phyloP scores from a whole-genome alignment of 2,888 invertebrate genomes.

The Leptinotarsa rubiginosa region DNA sequence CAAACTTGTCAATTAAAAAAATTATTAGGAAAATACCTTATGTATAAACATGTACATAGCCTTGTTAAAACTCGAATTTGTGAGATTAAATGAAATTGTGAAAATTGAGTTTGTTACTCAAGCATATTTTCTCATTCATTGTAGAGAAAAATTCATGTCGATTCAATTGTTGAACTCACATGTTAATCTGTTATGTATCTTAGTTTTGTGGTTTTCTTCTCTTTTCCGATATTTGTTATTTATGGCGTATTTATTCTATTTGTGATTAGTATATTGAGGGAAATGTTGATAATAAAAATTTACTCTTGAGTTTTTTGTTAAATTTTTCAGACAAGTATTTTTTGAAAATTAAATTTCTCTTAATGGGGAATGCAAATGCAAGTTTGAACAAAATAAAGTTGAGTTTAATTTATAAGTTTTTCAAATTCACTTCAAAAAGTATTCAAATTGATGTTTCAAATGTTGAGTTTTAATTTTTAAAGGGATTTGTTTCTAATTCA shows the following conservation, averaged over 20 bases:
- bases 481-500: too few species aligned
- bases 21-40: neutral
- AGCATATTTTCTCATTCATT: neutral
- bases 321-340: neutral
- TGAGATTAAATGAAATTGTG: neutral
- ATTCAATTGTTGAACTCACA: neutral
- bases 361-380: too few species aligned
- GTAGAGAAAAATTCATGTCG: neutral
- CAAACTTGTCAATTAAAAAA: conserved; percentile 8
- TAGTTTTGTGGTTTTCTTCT: conserved; percentile 5
- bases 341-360: neutral
- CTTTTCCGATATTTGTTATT: conserved; percentile 21
- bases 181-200: neutral
- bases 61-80: neutral
- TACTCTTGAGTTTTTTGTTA: neutral
- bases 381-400: too few species aligned
- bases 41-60: conserved; percentile 10
- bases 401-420: too few species aligned
- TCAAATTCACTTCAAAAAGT: too few species aligned
- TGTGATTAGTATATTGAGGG: conserved; percentile 11
- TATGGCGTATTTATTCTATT: conserved; percentile 19
- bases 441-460: too few species aligned
- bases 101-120: neutral
- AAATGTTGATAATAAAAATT: conserved; percentile 17
- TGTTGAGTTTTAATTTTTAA: too few species aligned